Percentiles rank a stretch among this genome's conserved stretches.
These are phyloP conservation scores for Vidua macroura DNA, from an alignment of 2,113 vertebrate genomes.

Conservation along the genomic window DNA sequence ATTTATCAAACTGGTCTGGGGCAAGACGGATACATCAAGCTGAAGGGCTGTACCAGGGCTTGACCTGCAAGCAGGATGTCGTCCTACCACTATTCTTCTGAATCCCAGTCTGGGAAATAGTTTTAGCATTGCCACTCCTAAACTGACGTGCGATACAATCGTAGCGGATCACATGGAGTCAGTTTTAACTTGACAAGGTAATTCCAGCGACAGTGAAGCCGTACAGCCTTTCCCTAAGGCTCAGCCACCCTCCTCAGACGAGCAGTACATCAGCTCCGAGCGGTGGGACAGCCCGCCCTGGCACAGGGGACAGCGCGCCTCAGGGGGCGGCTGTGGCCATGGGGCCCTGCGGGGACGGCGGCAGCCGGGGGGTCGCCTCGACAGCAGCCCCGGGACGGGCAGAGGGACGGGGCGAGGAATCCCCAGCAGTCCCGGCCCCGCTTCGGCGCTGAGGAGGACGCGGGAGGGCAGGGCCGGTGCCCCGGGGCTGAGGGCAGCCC, in stretches of 20 bases:
- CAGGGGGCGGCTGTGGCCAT: neutral
- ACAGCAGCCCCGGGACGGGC: neutral
- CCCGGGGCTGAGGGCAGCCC: neutral
- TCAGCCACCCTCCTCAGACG: fast-evolving
- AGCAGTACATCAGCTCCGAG: fast-evolving
- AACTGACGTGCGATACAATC: fast-evolving
- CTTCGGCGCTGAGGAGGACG: neutral
- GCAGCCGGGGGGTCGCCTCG: neutral
- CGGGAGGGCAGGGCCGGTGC: neutral
- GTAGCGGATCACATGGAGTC: fast-evolving
- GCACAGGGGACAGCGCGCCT: fast-evolving
- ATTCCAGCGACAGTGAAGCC: neutral
- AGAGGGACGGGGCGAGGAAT: too few species aligned
- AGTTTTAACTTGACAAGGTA: neutral
- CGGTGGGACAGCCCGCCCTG: neutral
- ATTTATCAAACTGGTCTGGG: neutral
- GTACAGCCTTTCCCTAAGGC: neutral
- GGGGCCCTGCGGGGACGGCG: neutral
- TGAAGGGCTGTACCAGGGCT: neutral
- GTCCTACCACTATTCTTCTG: too few species aligned
- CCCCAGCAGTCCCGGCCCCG: too few species aligned
- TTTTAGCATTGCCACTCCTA: fast-evolving
- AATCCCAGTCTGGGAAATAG: neutral
- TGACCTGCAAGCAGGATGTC: neutral
- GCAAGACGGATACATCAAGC: fast-evolving